Evolutionary conservation across 2,888 invertebrate genomes (phyloP).

Genomic region (Empis stercorea): DNA sequence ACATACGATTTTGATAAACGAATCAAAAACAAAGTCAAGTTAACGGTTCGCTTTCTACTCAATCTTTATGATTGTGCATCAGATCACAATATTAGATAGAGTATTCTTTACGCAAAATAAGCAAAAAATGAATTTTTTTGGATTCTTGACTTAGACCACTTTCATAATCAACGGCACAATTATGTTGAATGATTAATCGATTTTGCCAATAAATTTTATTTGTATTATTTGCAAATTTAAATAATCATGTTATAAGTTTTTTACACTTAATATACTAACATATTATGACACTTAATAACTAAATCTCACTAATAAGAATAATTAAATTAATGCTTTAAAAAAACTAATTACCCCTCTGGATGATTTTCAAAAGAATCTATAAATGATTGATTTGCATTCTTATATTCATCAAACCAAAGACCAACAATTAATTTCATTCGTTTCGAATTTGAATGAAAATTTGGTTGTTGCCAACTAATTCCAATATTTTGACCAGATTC

Average conservation of each 20-base stretch:
- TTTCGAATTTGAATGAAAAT: slow-evolving; percentile 29
- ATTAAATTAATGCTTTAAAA: background rate
- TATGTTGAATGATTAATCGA: background rate
- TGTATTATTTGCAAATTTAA: background rate
- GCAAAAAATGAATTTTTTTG: too few species aligned
- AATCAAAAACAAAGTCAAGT: too few species aligned
- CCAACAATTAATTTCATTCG: slow-evolving; percentile 29
- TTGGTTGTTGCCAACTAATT: slow-evolving; percentile 25
- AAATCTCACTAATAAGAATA: too few species aligned
- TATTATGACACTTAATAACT: background rate
- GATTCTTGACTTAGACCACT: too few species aligned
- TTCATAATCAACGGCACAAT: too few species aligned
- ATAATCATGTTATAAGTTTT: background rate
- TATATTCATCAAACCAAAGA: slow-evolving; percentile 29
- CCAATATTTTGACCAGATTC: slow-evolving; percentile 32
- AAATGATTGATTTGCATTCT: slow-evolving; percentile 27
- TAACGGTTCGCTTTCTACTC: too few species aligned
- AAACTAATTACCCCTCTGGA: slow-evolving; percentile 21
- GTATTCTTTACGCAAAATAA: too few species aligned
- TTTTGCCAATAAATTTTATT: background rate
- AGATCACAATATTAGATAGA: too few species aligned
- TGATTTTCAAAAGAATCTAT: slow-evolving; percentile 25
- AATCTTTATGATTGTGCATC: too few species aligned
- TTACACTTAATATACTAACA: background rate
- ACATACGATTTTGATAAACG: too few species aligned